Evolutionary conservation across 2,888 invertebrate species (phyloP), one percentile per base, ranked within the genome.

Genomic region (Drosophila gaucha): DNA sequence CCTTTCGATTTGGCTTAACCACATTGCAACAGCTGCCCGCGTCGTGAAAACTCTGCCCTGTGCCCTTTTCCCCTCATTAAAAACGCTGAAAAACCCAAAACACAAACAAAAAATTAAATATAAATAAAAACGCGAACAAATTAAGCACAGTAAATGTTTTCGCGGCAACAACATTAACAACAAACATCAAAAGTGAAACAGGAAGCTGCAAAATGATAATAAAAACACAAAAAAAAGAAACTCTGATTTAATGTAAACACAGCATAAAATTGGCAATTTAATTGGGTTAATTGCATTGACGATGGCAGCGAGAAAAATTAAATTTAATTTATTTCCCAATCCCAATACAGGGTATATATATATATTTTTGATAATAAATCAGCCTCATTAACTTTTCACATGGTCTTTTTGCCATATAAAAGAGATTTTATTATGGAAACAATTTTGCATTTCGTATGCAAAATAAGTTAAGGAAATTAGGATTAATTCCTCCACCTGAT

Each of bases 161-260:
- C 9, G 10, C 36, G 50, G 33, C 46, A 41, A 6, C 8, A 41
- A 6, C 14, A 39, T 0, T 8, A 26, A 26, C 38, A 49, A 43
- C 62, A 62, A 43, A 58, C 58, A 70, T 50, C 41, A 58, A 70
- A 59, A 51, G 50, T 51, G n/a, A 65, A 71, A 68, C 54, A 68
- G 58, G 54, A 73, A 73, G 18, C 54, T 4, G 36, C 38, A n/a
- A 38, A 33, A 26, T 44, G 38, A 58, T 31, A 31, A 22, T 9
- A 62, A 39, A 44, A 46, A 10, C 12, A 16, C 8, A 1, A 12
- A 36, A 18, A 28, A 31, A 36, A 31, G 35, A 30, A 62, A 57
- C 33, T 39, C 20, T 62, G 57, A 56, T 72, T 71, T 56, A 55
- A 71, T 55, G 72, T 62, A 71, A 67, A 71, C 56, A 59, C 47